Base-by-base conservation (phyloP, 2,797 vertebrate genomes). In the Austrolebias charrua region DNA sequence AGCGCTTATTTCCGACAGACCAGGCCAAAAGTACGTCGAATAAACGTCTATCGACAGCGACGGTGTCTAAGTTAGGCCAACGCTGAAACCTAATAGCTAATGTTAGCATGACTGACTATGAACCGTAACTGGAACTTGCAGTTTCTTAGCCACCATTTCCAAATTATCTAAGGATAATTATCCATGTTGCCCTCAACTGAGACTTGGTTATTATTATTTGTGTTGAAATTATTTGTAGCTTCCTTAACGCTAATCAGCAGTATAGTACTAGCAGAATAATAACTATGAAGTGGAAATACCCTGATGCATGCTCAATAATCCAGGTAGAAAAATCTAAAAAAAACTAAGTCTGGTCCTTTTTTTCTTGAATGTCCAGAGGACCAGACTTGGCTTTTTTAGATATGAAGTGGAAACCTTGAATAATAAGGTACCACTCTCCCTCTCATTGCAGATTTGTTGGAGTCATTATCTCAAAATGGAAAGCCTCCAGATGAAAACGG, bases 1-100 rank as follows among this genome's bases (percentile, higher is more conserved):
- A 97, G 87, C 93, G 93, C 33, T 76, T 98, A 10, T 98, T 95
- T 79, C 96, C 96, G 14, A 95, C 96, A 50, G 91, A 93, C 5
- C 89, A 91, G 58, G 94, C 94, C 50, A 90, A 90, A 89, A 90
- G 96, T 98, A 93, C 87, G 95, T 90, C 56, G 73, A 85, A 53
- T 69, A 46, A 52, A 12, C 6, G 24, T n/a, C 24, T 71, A 24
- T 76, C 3, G 28, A 31, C 12, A 4, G 14, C 13, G 28, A 19
- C 64, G 61, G 50, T 12, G 24, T 69, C 11, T 73, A 13, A 47
- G 48, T 7, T 53, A 16, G 86, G 85, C 88, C 79, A 4, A 31
- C 5, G 56, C 71, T 66, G 46, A 76, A 67, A 71, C 52, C 69
- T 1, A 73, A 52, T 63, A 38, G 89, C 87, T 88, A 87, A 79